Evolutionary conservation across 2,113 vertebrate species (phyloP).

Genomic region (Crotalus tigris): DNA sequence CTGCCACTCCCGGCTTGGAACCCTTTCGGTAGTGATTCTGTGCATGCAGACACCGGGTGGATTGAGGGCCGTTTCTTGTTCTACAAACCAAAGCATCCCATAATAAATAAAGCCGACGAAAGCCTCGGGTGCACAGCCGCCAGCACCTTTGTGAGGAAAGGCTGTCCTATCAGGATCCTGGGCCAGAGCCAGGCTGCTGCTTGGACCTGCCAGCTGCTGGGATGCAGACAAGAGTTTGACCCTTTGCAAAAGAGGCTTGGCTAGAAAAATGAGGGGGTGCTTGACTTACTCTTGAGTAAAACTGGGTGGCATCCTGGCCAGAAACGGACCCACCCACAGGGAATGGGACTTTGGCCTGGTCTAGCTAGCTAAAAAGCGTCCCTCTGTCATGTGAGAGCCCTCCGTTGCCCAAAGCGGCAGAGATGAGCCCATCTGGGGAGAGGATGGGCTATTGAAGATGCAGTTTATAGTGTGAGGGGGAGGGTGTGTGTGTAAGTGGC

Average conservation of each 20-base stretch:
- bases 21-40: too few species aligned
- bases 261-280: not conserved
- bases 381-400: not conserved
- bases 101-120: not conserved
- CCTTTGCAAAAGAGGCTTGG: not conserved
- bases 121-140: not conserved
- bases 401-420: not conserved
- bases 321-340: not conserved
- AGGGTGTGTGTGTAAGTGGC: too few species aligned
- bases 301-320: not conserved
- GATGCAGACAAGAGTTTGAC: not conserved
- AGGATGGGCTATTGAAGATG: not conserved
- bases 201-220: not conserved
- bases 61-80: not conserved
- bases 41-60: too few species aligned
- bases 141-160: not conserved
- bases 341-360: not conserved
- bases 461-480: not conserved
- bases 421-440: not conserved
- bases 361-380: not conserved
- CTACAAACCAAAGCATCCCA: not conserved
- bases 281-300: not conserved
- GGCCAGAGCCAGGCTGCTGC: not conserved
- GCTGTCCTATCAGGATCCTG: not conserved
- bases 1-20: too few species aligned